Evolutionary conservation across 1,140 invertebrate species (phyloP).

Genomic region (Wiebesia pumilae): DNA sequence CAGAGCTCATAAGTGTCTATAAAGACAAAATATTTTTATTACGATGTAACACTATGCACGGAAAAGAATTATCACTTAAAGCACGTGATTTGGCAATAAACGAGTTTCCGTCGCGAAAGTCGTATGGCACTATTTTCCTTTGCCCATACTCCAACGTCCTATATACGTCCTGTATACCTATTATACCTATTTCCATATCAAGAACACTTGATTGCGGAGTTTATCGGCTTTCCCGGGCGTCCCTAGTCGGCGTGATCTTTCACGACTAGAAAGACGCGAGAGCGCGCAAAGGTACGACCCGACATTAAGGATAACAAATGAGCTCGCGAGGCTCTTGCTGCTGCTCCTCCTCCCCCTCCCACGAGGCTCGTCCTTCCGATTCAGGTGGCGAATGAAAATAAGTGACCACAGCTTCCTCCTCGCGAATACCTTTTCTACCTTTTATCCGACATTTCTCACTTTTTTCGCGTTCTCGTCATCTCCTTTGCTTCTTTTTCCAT

Average conservation of each 20-base stretch:
- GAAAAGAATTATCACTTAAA: not conserved
- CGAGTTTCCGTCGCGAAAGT: slow-evolving; percentile 6
- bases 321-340: slow-evolving; percentile 58
- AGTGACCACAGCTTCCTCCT: slow-evolving; percentile 62
- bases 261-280: slow-evolving; percentile 24
- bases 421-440: slow-evolving; percentile 33
- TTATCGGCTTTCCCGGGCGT: slow-evolving; percentile 46
- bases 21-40: not conserved
- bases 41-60: not conserved
- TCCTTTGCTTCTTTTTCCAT: slow-evolving; percentile 28
- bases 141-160: not conserved
- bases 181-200: slow-evolving; percentile 52
- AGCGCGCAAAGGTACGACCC: slow-evolving; percentile 35
- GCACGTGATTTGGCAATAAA: not conserved
- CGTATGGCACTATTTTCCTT: slow-evolving; percentile 1
- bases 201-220: slow-evolving; percentile 52
- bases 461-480: not conserved
- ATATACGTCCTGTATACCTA: too few relatives aligned
- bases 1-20: not conserved
- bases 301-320: slow-evolving; percentile 73
- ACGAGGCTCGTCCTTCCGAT: slow-evolving; percentile 67
- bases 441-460: not conserved
- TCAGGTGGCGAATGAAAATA: slow-evolving; percentile 69
- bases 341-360: slow-evolving; percentile 58
- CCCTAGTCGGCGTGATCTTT: slow-evolving; percentile 27